Percentiles rank a stretch among this genome's conserved stretches.
phyloP scores from a whole-genome alignment of 2,888 invertebrate genomes.

The Ennomos quercinarius region DNA sequence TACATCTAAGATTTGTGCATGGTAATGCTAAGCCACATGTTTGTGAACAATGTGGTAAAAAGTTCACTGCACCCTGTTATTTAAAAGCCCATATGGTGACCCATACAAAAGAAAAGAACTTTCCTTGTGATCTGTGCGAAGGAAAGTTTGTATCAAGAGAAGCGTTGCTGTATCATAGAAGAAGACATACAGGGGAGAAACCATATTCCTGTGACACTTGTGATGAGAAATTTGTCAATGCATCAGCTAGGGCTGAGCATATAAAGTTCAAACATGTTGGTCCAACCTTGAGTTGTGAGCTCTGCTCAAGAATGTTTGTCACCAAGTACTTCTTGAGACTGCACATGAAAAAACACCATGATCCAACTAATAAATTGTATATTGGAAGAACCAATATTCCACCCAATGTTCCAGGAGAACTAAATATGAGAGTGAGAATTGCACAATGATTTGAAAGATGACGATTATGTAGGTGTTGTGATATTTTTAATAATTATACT shows the following conservation, averaged over 20 bases:
- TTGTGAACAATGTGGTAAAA: slow-evolving; percentile 69
- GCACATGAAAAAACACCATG: slow-evolving; percentile 71
- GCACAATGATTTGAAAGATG: not conserved
- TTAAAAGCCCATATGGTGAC: slow-evolving; percentile 72
- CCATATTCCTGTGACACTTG: slow-evolving; percentile 73
- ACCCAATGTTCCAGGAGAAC: slow-evolving; percentile 62
- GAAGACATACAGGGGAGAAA: slow-evolving; percentile 77
- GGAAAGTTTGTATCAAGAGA: slow-evolving; percentile 75
- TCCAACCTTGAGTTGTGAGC: slow-evolving; percentile 70
- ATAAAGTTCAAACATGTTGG: slow-evolving; percentile 74
- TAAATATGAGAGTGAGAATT: slow-evolving; percentile 56
- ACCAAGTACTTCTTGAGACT: slow-evolving; percentile 69
- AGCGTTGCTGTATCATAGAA: slow-evolving; percentile 72
- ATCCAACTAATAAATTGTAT: slow-evolving; percentile 71
- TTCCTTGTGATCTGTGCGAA: slow-evolving; percentile 67
- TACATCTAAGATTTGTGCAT: slow-evolving; percentile 72
- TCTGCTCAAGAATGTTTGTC: slow-evolving; percentile 73
- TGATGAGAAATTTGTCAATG: slow-evolving; percentile 72
- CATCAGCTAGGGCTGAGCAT: slow-evolving; percentile 76
- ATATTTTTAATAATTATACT: too few species aligned
- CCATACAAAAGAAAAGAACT: slow-evolving; percentile 76
- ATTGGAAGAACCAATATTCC: slow-evolving; percentile 59
- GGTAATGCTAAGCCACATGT: slow-evolving; percentile 71
- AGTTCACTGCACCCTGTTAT: slow-evolving; percentile 77
- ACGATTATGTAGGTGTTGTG: too few species aligned